Evolutionary conservation across 30 jellyfish, hydroid and myxozoan species (phyloP).

Genomic region (Nemopilema nomurai): DNA sequence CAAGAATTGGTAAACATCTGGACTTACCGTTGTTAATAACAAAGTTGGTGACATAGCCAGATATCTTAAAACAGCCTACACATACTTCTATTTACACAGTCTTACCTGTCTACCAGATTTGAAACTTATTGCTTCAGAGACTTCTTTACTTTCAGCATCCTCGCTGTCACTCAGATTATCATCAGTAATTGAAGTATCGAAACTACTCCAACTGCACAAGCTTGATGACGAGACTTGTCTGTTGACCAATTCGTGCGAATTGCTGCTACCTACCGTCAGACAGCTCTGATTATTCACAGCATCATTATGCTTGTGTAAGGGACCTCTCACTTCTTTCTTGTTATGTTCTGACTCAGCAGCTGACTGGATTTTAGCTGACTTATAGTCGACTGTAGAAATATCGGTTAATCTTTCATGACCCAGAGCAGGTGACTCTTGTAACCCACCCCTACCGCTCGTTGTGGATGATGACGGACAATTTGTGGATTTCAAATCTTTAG

Average conservation of each 20-base stretch:
- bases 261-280: neutral
- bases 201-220: slow-evolving; percentile 68
- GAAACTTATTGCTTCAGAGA: slow-evolving; percentile 14
- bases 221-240: slow-evolving; percentile 67
- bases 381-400: neutral
- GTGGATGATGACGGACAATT: neutral
- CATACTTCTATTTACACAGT: neutral
- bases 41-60: too few relatives aligned
- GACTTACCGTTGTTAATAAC: too few relatives aligned
- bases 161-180: slow-evolving; percentile 44
- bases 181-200: slow-evolving; percentile 53
- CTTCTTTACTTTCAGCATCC: neutral
- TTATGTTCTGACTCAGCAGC: neutral
- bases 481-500: neutral
- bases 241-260: slow-evolving; percentile 12
- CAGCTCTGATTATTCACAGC: neutral
- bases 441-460: neutral
- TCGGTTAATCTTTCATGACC: neutral
- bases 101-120: slow-evolving; percentile 43
- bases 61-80: too few relatives aligned
- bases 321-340: neutral
- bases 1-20: too few relatives aligned
- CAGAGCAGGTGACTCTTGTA: neutral
- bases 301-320: neutral
- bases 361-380: neutral